Base-by-base conservation (phyloP, 2,888 invertebrate genomes). In the Lasioglossum pauxillum region DNA sequence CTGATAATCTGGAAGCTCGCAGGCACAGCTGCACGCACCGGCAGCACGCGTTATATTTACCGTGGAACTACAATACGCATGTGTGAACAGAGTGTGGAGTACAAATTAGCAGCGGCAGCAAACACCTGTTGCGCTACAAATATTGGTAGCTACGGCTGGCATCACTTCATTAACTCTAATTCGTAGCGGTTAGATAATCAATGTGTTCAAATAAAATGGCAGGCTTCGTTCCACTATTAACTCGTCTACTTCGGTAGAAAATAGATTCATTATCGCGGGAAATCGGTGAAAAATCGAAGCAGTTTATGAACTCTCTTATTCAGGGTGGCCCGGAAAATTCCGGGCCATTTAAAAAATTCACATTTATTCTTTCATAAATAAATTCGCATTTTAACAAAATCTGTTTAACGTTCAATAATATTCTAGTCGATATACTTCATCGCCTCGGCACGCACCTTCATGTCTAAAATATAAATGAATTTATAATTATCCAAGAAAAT, bases 101-200 rank as follows among this genome's bases (percentile, higher is more conserved):
- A 41, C 53, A 75, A 85, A 85, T 85, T 85, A 84, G 78, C 71
- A 71, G 60, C 84, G 19, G 53, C 41, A 53, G 53, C 78, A 79
- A 79, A 85, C 78, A 85, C 75, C 84, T 85, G 60, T 71, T 78
- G 38, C 49, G 49, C 12, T 49, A 35, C 53, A 53, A 78, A 78
- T 71, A 35, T 71, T 53, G 5, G 35, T 19, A 57, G 78, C 46
- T n/a, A n/a, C 23, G 19, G 16, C 72, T 38, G 49, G 64, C 49
- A 75, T 53, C 71, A n/a, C 75, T 81, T 76, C 71, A 83, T 81
- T 49, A 76, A 64, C 75, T 46, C 49, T 49, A 49, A 31, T 49
- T 19, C n/a, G 27, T 46, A 46, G 16, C 27, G 46, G 31, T 7
- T 16, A 49, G 73, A 31, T 69, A 41, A 16, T 77, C 27, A 41